phyloP scores from a whole-genome alignment of 2,113 vertebrate species.

The Dinomys branickii region DNA sequence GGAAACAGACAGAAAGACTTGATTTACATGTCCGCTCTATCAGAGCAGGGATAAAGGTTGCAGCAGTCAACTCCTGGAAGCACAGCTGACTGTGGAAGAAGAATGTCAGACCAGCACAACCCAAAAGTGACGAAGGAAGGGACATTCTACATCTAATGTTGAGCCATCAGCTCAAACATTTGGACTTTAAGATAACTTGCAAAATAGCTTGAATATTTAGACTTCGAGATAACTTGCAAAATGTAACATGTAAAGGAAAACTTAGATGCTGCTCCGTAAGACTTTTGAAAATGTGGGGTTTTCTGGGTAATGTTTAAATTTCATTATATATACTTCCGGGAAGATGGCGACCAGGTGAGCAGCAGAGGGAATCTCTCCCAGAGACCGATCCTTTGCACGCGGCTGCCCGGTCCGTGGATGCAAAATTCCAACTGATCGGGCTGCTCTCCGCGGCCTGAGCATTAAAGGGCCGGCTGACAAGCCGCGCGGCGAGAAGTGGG shows the following conservation, averaged over 20 bases:
- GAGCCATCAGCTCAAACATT: neutral
- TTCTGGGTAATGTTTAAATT: neutral
- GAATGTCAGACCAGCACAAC: neutral
- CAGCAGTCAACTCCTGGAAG: neutral
- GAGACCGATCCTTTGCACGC: no score
- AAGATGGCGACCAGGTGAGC: no score
- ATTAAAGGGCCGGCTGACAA: no score
- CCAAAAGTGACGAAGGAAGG: neutral
- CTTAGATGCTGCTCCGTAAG: neutral
- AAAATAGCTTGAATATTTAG: neutral
- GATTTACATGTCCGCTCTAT: slow-evolving; percentile 58
- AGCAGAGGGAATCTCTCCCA: no score
- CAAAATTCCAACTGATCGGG: no score
- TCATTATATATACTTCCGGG: no score
- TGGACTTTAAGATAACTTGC: neutral
- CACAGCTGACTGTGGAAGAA: neutral
- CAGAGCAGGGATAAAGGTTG: slow-evolving; percentile 16
- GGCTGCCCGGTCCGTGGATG: no score
- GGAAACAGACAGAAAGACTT: slow-evolving; percentile 62
- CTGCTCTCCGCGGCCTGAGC: no score
- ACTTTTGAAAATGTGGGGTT: neutral
- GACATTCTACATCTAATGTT: neutral
- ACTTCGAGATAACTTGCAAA: neutral
- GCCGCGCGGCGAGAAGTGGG: no score
- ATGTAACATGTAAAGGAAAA: neutral